Evolutionary conservation across 2,797 vertebrate species (phyloP).

Genomic region (Pangasius sanitwongsei): DNA sequence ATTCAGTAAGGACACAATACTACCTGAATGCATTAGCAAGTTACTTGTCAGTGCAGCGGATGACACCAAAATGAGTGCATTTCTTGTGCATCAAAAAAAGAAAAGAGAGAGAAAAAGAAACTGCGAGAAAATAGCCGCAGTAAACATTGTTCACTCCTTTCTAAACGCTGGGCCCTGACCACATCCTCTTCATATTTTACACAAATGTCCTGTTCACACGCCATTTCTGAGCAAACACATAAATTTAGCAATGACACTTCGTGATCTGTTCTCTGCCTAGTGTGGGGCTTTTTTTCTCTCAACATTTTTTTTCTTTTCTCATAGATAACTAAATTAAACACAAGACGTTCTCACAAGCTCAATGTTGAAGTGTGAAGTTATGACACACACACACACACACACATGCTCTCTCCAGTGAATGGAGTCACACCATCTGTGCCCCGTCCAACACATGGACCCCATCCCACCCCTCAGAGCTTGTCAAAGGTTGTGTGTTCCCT

Average conservation of each 20-base stretch:
- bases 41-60: neutral
- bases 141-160: constrained; percentile 73
- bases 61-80: neutral
- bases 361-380: constrained; percentile 52
- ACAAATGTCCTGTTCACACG: constrained; percentile 76
- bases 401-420: constrained; percentile 38
- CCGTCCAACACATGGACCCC: constrained; percentile 7
- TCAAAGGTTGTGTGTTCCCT: constrained; percentile 51
- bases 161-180: constrained; percentile 69
- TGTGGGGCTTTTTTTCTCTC: constrained; percentile 23
- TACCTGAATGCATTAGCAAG: constrained; percentile 40
- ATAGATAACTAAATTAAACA: constrained; percentile 50
- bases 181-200: constrained; percentile 79
- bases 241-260: constrained; percentile 66
- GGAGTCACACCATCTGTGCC: constrained; percentile 71
- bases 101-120: constrained; percentile 51
- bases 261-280: constrained; percentile 37
- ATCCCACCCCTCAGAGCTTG: constrained; percentile 50
- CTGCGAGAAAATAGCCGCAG: constrained; percentile 69
- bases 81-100: constrained; percentile 31
- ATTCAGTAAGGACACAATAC: constrained; percentile 50
- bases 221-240: constrained; percentile 70
- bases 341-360: constrained; percentile 42
- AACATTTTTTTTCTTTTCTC: constrained; percentile 36
- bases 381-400: neutral